These are phyloP conservation scores for Silurus glanis DNA, from an alignment of 2,113 vertebrate genomes.

Conservation along the genomic window DNA sequence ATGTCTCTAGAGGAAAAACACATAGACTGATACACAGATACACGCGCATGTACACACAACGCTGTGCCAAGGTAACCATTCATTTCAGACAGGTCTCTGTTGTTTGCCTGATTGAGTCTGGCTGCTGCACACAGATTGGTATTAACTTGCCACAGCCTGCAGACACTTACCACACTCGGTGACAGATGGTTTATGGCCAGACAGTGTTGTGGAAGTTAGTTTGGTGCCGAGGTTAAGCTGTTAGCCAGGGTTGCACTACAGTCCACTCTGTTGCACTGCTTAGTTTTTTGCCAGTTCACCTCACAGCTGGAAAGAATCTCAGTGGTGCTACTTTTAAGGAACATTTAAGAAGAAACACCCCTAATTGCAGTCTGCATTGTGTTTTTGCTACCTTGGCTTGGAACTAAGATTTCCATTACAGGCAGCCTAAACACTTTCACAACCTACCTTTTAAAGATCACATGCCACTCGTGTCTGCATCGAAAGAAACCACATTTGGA, in stretches of 20 bases:
- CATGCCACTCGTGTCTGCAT: neutral
- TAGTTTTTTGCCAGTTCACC: neutral
- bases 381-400: neutral
- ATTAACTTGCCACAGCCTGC: conserved; percentile 38
- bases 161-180: neutral
- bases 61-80: conserved; percentile 41
- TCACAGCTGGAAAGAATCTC: conserved; percentile 30
- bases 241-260: conserved; percentile 7
- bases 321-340: conserved; percentile 14
- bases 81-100: conserved; percentile 33
- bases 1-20: conserved; percentile 34
- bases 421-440: neutral
- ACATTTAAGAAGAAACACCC: neutral
- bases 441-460: neutral
- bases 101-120: conserved; percentile 38
- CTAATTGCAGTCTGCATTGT: conserved; percentile 29
- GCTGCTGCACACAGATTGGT: conserved; percentile 27
- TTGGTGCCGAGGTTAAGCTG: conserved; percentile 7
- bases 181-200: conserved; percentile 20
- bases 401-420: conserved; percentile 12
- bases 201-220: conserved; percentile 12
- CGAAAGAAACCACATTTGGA: conserved; percentile 7
- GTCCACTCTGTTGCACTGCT: neutral
- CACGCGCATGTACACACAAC: conserved; percentile 18
- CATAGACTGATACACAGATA: conserved; percentile 26